Percentiles rank a stretch among this genome's conserved stretches.
These are phyloP conservation scores for Drosophila subobscura DNA, from an alignment of 1,140 invertebrate genomes.

Conservation along the genomic window DNA sequence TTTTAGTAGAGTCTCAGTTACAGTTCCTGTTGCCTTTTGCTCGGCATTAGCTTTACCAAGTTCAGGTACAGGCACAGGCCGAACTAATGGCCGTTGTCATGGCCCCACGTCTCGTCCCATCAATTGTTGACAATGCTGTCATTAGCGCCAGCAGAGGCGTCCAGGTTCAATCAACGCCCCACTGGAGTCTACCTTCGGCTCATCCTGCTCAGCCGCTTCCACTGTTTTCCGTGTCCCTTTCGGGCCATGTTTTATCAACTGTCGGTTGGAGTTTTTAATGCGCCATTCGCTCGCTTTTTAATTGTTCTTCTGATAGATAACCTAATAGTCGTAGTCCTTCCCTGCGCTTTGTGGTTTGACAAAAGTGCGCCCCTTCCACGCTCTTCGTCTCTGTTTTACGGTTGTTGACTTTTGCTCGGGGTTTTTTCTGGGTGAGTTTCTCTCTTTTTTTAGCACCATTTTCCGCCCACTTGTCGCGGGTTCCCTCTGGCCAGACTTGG, in stretches of 20 bases:
- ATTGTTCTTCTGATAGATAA: conserved; percentile 69
- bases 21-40: conserved; percentile 35
- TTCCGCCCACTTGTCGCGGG: conserved; percentile 3
- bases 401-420: conserved; percentile 53
- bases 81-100: conserved; percentile 43
- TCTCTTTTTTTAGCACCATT: neutral
- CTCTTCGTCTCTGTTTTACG: conserved; percentile 36
- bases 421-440: conserved; percentile 21
- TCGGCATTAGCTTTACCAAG: conserved; percentile 42
- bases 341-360: conserved; percentile 8
- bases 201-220: too few species aligned
- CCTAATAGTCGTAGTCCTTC: conserved; percentile 43
- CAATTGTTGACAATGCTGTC: conserved; percentile 68
- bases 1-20: conserved; percentile 30
- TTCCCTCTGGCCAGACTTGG: neutral
- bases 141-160: conserved; percentile 42
- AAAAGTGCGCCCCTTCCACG: neutral
- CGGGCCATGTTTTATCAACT: conserved; percentile 33
- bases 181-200: too few species aligned
- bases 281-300: conserved; percentile 62
- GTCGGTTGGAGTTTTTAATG: conserved; percentile 64
- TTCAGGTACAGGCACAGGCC: conserved; percentile 57
- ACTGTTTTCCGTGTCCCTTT: conserved; percentile 1
- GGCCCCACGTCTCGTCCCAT: conserved; percentile 32
- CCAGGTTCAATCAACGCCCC: too few species aligned